A percentile compares a stretch with the other conserved stretches of the same genome.
phyloP scores from a whole-genome alignment of 1,140 invertebrate species.

The Scaptomyza hsui region DNA sequence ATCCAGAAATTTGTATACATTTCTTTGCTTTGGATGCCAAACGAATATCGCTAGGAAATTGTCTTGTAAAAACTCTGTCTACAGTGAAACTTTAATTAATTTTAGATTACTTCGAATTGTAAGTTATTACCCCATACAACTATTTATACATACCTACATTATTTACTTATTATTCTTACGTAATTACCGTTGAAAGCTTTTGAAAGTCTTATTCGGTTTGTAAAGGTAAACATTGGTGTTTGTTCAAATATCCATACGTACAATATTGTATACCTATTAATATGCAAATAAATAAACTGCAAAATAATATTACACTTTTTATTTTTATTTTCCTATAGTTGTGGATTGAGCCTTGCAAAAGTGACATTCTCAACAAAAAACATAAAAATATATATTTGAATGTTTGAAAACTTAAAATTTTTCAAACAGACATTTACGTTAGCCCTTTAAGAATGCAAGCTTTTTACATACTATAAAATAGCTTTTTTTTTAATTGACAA shows the following conservation, averaged over 20 bases:
- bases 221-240: conserved; percentile 72
- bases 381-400: too few species aligned
- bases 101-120: conserved; percentile 46
- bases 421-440: too few species aligned
- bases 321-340: too few species aligned
- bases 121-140: conserved; percentile 62
- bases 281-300: conserved; percentile 51
- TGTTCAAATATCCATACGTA: conserved; percentile 66
- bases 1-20: conserved; percentile 31
- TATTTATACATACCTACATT: conserved; percentile 65
- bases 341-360: too few species aligned
- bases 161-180: conserved; percentile 33
- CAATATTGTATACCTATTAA: conserved; percentile 43
- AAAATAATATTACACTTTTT: conserved; percentile 24
- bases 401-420: too few species aligned
- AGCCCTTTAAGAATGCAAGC: too few species aligned
- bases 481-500: too few species aligned
- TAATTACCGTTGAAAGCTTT: conserved; percentile 22
- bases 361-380: too few species aligned
- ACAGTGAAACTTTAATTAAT: conserved; percentile 60
- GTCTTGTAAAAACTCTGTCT: conserved; percentile 63
- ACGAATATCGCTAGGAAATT: conserved; percentile 63
- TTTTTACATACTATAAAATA: too few species aligned
- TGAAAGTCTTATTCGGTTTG: conserved; percentile 42
- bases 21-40: conserved; percentile 71